phyloP scores from a whole-genome alignment of 2,888 invertebrate genomes.

The Epinotia nisella region DNA sequence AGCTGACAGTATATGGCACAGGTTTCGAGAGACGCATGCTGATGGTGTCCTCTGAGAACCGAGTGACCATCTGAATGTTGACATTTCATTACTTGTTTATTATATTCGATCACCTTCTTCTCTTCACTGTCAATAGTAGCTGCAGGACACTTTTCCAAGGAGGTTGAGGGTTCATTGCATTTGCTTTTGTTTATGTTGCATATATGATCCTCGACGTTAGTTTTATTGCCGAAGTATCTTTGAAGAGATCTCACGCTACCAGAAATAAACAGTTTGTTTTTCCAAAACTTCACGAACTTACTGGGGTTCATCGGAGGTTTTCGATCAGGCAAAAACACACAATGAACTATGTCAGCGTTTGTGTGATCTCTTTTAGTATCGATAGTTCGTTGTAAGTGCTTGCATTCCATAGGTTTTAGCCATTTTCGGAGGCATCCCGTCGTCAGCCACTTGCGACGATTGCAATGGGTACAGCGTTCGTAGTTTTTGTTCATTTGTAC shows the following conservation, averaged over 20 bases:
- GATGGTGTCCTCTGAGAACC: constrained; percentile 76
- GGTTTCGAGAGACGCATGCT: constrained; percentile 75
- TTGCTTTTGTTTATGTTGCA: constrained; percentile 65
- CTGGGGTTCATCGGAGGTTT: constrained; percentile 70
- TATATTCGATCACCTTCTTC: constrained; percentile 64
- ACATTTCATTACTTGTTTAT: constrained; percentile 69
- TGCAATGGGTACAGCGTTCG: constrained; percentile 78
- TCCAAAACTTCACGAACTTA: constrained; percentile 81
- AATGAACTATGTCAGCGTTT: constrained; percentile 74
- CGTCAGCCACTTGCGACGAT: constrained; percentile 79
- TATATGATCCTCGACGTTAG: constrained; percentile 64
- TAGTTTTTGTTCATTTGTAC: constrained; percentile 78
- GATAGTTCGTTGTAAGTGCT: constrained; percentile 78
- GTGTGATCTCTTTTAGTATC: constrained; percentile 76
- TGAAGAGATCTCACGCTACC: constrained; percentile 78
- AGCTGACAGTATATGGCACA: constrained; percentile 81
- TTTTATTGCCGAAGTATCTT: constrained; percentile 76
- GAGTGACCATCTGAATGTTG: constrained; percentile 78
- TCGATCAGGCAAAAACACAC: constrained; percentile 74
- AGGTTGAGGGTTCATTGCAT: constrained; percentile 63
- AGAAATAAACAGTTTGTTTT: constrained; percentile 76
- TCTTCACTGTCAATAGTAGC: constrained; percentile 57
- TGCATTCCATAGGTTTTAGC: constrained; percentile 81
- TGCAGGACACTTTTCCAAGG: constrained; percentile 62
- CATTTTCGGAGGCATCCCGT: constrained; percentile 80